These are phyloP conservation scores for Rhynchophorus ferrugineus DNA, from an alignment of 1,140 invertebrate genomes.

Conservation along the genomic window DNA sequence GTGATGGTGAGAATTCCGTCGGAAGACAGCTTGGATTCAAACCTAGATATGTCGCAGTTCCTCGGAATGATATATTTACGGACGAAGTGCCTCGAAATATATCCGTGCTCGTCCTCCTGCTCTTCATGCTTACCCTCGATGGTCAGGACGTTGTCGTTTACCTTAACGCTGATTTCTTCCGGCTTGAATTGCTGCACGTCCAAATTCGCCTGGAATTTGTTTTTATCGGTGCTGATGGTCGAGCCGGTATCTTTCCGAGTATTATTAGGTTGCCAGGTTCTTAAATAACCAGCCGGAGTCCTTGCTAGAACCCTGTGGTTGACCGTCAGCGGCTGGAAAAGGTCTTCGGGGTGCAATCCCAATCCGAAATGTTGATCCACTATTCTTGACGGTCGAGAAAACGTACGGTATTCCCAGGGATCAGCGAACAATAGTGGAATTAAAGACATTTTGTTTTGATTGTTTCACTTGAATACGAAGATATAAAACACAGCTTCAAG, in stretches of 20 bases:
- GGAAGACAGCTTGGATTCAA: slow-evolving; percentile 52
- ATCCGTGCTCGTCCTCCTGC: slow-evolving; percentile 65
- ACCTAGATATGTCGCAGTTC: too few species aligned
- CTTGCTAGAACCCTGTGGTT: slow-evolving; percentile 9
- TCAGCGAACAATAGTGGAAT: too few species aligned
- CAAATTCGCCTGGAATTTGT: slow-evolving; percentile 60
- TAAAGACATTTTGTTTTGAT: too few species aligned
- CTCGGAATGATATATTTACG: too few species aligned
- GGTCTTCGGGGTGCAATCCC: slow-evolving; percentile 46
- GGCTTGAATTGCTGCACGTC: slow-evolving; percentile 83
- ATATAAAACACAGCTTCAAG: too few species aligned
- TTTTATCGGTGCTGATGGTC: slow-evolving; percentile 44
- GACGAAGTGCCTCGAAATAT: too few species aligned
- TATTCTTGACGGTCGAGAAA: slow-evolving; percentile 43
- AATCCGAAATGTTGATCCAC: slow-evolving; percentile 55
- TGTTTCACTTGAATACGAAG: too few species aligned
- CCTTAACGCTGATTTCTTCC: too few species aligned
- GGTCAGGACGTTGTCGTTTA: slow-evolving; percentile 60
- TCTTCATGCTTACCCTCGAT: slow-evolving; percentile 71
- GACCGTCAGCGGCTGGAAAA: slow-evolving; percentile 40
- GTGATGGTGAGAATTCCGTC: slow-evolving; percentile 54
- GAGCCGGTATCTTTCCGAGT: slow-evolving; percentile 39
- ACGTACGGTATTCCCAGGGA: not conserved
- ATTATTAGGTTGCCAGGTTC: slow-evolving; percentile 44
- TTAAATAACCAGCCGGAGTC: slow-evolving; percentile 41